Percentiles rank a stretch among this genome's conserved stretches.
phyloP scores from a whole-genome alignment of 1,140 invertebrate genomes.

The Diuraphis noxia region DNA sequence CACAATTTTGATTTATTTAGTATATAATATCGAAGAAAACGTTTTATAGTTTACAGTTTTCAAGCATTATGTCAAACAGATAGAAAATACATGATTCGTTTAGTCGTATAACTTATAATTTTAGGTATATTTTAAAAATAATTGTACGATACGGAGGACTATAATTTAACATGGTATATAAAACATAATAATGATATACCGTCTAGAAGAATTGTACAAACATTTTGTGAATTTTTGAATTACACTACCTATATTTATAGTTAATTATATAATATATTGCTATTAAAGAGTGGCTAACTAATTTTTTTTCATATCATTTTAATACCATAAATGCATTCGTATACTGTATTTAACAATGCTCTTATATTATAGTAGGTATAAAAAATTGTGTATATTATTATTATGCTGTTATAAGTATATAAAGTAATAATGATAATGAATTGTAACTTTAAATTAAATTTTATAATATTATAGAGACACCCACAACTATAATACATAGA shows the following conservation, averaged over 20 bases:
- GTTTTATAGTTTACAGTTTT: not conserved
- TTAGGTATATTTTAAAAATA: not conserved
- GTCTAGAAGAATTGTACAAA: not conserved
- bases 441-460: not conserved
- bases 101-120: not conserved
- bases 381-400: not conserved
- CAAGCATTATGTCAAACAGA: not conserved
- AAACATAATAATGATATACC: not conserved
- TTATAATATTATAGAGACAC: not conserved
- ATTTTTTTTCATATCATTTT: not conserved
- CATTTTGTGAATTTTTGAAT: not conserved
- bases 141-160: not conserved
- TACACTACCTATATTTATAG: not conserved
- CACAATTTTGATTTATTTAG: not conserved
- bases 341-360: not conserved
- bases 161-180: not conserved
- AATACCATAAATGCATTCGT: not conserved
- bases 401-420: not conserved
- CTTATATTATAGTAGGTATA: not conserved
- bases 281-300: not conserved
- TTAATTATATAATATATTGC: not conserved
- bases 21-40: not conserved
- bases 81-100: not conserved
- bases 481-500: not conserved
- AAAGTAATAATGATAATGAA: too few species aligned